These are phyloP conservation scores for Penaeus japonicus DNA, from an alignment of 1,140 invertebrate genomes.

Conservation along the genomic window DNA sequence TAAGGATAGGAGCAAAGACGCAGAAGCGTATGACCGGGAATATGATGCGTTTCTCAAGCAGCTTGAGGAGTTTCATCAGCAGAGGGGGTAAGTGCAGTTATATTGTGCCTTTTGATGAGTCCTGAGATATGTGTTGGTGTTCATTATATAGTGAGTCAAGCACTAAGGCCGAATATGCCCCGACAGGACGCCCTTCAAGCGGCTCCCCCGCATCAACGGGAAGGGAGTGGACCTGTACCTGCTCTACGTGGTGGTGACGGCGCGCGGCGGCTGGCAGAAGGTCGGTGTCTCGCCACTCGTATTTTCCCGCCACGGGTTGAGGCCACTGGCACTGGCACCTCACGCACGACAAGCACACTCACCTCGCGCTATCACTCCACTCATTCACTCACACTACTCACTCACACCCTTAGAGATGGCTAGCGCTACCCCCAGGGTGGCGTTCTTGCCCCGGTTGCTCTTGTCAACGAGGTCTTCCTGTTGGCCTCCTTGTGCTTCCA, in stretches of 20 bases:
- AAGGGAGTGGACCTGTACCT: slow-evolving; percentile 89
- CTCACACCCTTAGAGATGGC: not conserved
- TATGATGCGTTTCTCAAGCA: slow-evolving; percentile 80
- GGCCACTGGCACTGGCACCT: slow-evolving; percentile 49
- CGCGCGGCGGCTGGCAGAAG: slow-evolving; percentile 90
- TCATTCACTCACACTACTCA: not conserved
- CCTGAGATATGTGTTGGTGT: not conserved
- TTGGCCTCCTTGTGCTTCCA: too few relatives aligned
- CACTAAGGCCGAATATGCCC: not conserved
- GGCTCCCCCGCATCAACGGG: slow-evolving; percentile 83
- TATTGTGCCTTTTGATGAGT: not conserved
- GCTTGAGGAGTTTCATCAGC: slow-evolving; percentile 82
- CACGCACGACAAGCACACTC: slow-evolving; percentile 40
- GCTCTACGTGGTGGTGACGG: slow-evolving; percentile 88
- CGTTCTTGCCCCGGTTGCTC: too few relatives aligned
- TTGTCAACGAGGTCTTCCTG: too few relatives aligned
- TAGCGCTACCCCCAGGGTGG: too few relatives aligned
- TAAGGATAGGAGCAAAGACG: slow-evolving; percentile 76
- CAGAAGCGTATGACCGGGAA: slow-evolving; percentile 75
- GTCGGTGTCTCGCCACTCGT: slow-evolving; percentile 68
- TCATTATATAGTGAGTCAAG: not conserved
- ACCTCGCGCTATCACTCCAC: not conserved
- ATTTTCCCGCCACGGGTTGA: slow-evolving; percentile 43
- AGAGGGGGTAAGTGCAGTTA: slow-evolving; percentile 74
- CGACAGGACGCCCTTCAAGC: slow-evolving; percentile 78